These are phyloP conservation scores for Halocaridina rubra DNA, from an alignment of 2,888 invertebrate species.

Conservation along the genomic window DNA sequence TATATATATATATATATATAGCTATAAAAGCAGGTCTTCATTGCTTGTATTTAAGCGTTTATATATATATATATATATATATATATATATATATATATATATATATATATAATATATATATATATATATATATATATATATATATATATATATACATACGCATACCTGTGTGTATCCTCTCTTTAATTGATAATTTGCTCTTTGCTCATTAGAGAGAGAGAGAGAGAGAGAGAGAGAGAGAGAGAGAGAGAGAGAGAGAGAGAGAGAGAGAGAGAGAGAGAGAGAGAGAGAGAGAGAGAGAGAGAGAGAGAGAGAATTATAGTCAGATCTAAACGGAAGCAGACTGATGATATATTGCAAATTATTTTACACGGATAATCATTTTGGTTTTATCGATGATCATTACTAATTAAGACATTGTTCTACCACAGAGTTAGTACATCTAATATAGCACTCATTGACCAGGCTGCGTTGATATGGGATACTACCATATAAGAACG, in stretches of 20 bases:
- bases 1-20: background rate
- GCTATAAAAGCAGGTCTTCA: too few relatives aligned
- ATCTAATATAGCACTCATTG: too few relatives aligned
- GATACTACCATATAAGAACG: too few relatives aligned
- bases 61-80: background rate
- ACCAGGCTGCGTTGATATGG: too few relatives aligned
- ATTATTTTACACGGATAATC: too few relatives aligned
- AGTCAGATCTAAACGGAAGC: too few relatives aligned
- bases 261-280: background rate
- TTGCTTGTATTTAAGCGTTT: too few relatives aligned
- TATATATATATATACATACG: background rate
- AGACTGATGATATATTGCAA: too few relatives aligned
- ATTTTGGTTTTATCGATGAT: too few relatives aligned
- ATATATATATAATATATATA: background rate
- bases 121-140: background rate
- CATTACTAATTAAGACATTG: too few relatives aligned
- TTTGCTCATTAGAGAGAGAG: background rate
- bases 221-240: conserved; percentile 10
- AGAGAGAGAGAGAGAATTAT: background rate
- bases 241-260: background rate
- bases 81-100: background rate
- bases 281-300: conserved; percentile 7
- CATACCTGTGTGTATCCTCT: background rate
- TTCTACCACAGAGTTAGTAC: too few relatives aligned
- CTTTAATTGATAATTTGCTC: background rate